These are phyloP conservation scores for Trisateles emortualis DNA, from an alignment of 2,888 invertebrate genomes.

Conservation along the genomic window DNA sequence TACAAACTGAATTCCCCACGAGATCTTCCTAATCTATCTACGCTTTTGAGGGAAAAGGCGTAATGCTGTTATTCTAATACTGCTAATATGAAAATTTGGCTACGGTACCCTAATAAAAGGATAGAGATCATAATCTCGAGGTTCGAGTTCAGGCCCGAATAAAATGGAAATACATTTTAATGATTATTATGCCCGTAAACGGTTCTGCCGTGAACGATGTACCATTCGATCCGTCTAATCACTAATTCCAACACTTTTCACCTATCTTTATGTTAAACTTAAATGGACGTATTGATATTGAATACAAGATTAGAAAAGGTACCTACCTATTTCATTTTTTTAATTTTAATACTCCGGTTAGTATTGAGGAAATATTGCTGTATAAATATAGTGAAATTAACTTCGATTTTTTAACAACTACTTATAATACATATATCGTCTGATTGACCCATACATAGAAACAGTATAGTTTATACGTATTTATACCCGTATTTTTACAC, in stretches of 20 bases:
- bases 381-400: no score
- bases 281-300: conserved; percentile 6
- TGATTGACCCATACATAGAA: no score
- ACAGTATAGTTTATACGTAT: no score
- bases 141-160: conserved; percentile 78
- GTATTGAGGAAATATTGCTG: no score
- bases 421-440: no score
- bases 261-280: conserved; percentile 53
- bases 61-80: not conserved
- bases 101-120: conserved; percentile 74
- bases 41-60: not conserved
- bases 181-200: conserved; percentile 84
- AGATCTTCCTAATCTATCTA: not conserved
- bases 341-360: not conserved
- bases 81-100: conserved; percentile 5
- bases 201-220: conserved; percentile 71
- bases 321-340: no score
- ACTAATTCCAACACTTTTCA: conserved; percentile 73
- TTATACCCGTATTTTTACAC: no score
- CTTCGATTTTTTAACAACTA: no score
- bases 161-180: conserved; percentile 84
- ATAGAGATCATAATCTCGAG: conserved; percentile 84
- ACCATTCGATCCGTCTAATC: conserved; percentile 70
- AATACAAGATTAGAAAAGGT: conserved; percentile 8
- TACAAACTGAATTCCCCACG: no score